These are phyloP conservation scores for Dysidea cf. avara DNA, from an alignment of 37 sponge, comb jelly and placozoan species.

Conservation along the genomic window DNA sequence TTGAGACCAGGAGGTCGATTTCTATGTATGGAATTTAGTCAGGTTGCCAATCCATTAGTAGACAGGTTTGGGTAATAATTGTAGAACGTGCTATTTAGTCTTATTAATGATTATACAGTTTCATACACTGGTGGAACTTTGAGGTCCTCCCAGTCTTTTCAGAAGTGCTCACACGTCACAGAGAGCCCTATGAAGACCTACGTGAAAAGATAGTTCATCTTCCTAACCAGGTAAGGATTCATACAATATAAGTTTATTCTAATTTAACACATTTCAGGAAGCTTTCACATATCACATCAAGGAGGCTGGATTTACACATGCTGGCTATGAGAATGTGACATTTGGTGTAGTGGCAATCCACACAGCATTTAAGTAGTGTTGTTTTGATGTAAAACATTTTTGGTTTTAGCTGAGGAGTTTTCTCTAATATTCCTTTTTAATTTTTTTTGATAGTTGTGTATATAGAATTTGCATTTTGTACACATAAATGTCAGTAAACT, in stretches of 20 bases:
- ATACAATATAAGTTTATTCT: neutral
- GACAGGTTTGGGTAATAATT: conserved; percentile 21
- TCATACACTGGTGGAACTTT: conserved; percentile 64
- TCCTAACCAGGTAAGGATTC: conserved; percentile 48
- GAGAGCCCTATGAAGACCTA: conserved; percentile 67
- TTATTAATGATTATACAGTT: neutral
- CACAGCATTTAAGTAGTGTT: conserved; percentile 67
- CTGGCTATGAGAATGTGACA: conserved; percentile 36
- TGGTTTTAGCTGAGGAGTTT: too few relatives aligned
- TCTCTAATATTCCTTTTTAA: too few relatives aligned
- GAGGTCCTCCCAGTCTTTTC: conserved; percentile 70
- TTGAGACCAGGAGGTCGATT: conserved; percentile 70
- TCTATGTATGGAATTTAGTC: conserved; percentile 77
- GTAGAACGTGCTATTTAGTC: neutral
- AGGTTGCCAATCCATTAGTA: conserved; percentile 45
- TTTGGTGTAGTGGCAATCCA: conserved; percentile 69
- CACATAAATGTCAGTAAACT: too few relatives aligned
- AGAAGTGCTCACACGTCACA: conserved; percentile 65
- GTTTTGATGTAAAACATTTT: too few relatives aligned
- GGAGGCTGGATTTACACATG: conserved; percentile 48
- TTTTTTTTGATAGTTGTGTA: too few relatives aligned
- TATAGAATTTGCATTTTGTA: too few relatives aligned
- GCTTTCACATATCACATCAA: conserved; percentile 49
- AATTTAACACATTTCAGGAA: conserved; percentile 24
- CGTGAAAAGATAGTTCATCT: conserved; percentile 75